Base-by-base conservation (phyloP, 2,888 invertebrate genomes). In the Germaria angustata region DNA sequence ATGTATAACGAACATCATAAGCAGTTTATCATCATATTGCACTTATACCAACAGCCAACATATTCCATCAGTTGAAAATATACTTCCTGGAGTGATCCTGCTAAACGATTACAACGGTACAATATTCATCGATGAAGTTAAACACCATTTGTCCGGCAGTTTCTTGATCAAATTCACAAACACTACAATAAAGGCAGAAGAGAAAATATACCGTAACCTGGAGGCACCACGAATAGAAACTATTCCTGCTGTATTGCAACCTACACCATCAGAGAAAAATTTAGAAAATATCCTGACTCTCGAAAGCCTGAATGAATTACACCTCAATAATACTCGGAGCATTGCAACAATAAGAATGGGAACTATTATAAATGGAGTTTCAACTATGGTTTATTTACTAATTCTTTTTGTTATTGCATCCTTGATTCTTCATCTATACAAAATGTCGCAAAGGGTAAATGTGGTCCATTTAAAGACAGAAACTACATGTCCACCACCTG, bases 241-340 rank as follows among this genome's bases (percentile, higher is more conserved):
- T n/a, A 34, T 71, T 34, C 55, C 69, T 11, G 57, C 34, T 44
- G 46, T 71, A 46, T 22, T 71, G 32, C 61, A 57, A 71, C 44
- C 34, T 22, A 55, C 32, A 41, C 69, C 69, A 44, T 44, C 32
- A 44, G 69, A 69, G 44, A 69, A 32, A 6, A 20, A 41, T 2
- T 15, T 55, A 11, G 69, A n/a, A n/a, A n/a, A n/a, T n/a, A n/a
- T n/a, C n/a, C n/a, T n/a, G n/a, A n/a, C n/a, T n/a, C n/a, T n/a
- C 13, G 69, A 71, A 57, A 57, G 57, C 69, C 34, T 57, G 7
- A 71, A 34, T 32, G 69, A 57, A 34, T 57, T 34, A 71, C 69
- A 61, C 20, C 2, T 61, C 6, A 61, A 44, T 22, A 61, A 61
- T 44, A 61, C 44, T 8, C 61, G 20, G 2, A 22, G 20, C 7